phyloP scores from a whole-genome alignment of 2,888 invertebrate species.

The Gymnoscelis rufifasciata region DNA sequence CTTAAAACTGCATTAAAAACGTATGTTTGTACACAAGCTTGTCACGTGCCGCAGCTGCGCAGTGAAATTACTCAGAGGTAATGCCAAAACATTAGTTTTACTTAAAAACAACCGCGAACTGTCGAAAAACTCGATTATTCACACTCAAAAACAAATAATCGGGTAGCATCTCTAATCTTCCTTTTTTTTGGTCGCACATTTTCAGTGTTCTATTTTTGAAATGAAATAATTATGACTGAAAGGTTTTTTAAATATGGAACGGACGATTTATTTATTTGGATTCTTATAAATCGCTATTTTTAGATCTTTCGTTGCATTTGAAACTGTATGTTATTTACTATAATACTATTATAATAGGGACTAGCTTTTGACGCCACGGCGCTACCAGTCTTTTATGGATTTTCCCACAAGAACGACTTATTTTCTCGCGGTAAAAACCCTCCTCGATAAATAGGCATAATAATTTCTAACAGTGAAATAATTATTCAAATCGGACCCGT shows the following conservation, averaged over 20 bases:
- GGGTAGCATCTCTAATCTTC: constrained; percentile 52
- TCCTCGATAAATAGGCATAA: too few species aligned
- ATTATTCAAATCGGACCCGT: too few species aligned
- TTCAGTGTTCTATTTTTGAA: constrained; percentile 51
- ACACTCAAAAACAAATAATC: constrained; percentile 70
- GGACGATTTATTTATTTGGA: neutral
- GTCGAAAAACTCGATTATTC: constrained; percentile 70
- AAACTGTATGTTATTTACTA: too few species aligned
- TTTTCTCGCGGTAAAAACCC: too few species aligned
- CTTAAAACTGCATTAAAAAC: constrained; percentile 40
- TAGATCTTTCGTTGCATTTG: too few species aligned
- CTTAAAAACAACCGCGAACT: constrained; percentile 67
- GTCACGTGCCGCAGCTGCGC: constrained; percentile 65
- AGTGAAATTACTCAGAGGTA: constrained; percentile 57
- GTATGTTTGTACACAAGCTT: constrained; percentile 34
- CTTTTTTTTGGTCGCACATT: constrained; percentile 36
- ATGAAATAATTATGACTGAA: constrained; percentile 1
- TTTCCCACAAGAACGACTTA: too few species aligned
- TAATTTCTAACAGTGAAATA: too few species aligned
- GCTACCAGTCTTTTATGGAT: too few species aligned
- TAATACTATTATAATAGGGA: too few species aligned
- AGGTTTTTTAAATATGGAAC: neutral
- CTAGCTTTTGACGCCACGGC: too few species aligned
- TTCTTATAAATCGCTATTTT: too few species aligned
- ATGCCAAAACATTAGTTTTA: constrained; percentile 71